These are phyloP conservation scores for Trialeurodes vaporariorum DNA, from an alignment of 1,140 invertebrate genomes.

Conservation along the genomic window DNA sequence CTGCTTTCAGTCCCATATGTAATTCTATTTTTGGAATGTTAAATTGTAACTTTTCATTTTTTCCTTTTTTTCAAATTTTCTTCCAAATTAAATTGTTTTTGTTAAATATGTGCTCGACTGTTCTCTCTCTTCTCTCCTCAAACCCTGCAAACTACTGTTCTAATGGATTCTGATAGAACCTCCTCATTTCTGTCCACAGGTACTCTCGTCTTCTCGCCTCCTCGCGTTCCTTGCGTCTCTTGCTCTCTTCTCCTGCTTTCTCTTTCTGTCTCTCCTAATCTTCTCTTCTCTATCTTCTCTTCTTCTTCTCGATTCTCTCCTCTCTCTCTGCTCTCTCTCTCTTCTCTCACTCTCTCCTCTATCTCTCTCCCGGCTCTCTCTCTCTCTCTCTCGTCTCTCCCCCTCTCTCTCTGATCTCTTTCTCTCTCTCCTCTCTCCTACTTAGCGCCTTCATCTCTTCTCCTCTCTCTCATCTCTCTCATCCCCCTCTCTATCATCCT, in stretches of 20 bases:
- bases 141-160: no score
- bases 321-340: neutral
- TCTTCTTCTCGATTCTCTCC: neutral
- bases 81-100: no score
- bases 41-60: no score
- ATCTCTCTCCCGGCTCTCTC: neutral
- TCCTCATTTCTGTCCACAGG: no score
- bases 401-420: neutral
- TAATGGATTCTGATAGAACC: no score
- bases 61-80: no score
- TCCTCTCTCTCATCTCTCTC: neutral
- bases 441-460: neutral
- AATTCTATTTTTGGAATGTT: no score
- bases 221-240: neutral
- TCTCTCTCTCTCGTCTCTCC: neutral
- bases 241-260: neutral
- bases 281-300: neutral
- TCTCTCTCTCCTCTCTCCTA: neutral
- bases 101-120: no score
- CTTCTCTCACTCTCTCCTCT: neutral
- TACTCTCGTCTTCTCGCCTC: slow-evolving; percentile 2
- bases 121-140: no score
- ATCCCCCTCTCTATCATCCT: neutral
- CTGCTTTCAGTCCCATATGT: no score
- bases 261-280: neutral